Evolutionary conservation across 2,797 vertebrate genomes (phyloP).

Genomic region (Sebastolobus altivelis): DNA sequence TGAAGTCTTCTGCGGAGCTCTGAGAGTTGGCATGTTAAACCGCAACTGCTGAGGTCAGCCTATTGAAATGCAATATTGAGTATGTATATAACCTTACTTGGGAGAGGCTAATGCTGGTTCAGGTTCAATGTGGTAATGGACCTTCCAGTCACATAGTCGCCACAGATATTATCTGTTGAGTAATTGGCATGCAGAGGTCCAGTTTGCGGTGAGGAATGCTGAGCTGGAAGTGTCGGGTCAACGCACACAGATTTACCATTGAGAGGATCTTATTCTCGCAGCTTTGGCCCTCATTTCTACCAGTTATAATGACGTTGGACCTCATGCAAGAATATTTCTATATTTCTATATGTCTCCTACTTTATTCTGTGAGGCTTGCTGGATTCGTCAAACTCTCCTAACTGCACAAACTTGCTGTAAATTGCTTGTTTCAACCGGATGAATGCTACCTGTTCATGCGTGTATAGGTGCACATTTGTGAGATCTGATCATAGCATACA

Average conservation of each 20-base stretch:
- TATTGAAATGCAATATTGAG: slow-evolving; percentile 79
- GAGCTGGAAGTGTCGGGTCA: slow-evolving; percentile 49
- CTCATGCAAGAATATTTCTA: background rate
- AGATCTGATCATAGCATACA: background rate
- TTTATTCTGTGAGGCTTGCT: background rate
- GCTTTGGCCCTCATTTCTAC: background rate
- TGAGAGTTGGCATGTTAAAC: slow-evolving; percentile 67
- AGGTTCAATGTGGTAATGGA: slow-evolving; percentile 74
- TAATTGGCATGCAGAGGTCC: slow-evolving; percentile 73
- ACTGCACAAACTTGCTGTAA: background rate
- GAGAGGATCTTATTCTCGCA: background rate
- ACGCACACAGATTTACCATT: slow-evolving; percentile 22
- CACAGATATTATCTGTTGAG: slow-evolving; percentile 68
- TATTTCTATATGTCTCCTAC: background rate
- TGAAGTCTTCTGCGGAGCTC: slow-evolving; percentile 59
- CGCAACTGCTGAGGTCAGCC: slow-evolving; percentile 71
- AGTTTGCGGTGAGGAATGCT: slow-evolving; percentile 63
- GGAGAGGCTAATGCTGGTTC: slow-evolving; percentile 72
- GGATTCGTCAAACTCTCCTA: background rate
- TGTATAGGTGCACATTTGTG: too few species aligned
- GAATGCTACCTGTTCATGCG: too few species aligned
- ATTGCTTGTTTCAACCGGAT: background rate
- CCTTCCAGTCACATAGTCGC: slow-evolving; percentile 56
- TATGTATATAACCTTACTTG: slow-evolving; percentile 79
- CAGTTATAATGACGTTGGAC: background rate